Percentiles rank a stretch among this genome's conserved stretches.
phyloP scores from a whole-genome alignment of 2,113 vertebrate species.

The Periophthalmodon schlosseri region DNA sequence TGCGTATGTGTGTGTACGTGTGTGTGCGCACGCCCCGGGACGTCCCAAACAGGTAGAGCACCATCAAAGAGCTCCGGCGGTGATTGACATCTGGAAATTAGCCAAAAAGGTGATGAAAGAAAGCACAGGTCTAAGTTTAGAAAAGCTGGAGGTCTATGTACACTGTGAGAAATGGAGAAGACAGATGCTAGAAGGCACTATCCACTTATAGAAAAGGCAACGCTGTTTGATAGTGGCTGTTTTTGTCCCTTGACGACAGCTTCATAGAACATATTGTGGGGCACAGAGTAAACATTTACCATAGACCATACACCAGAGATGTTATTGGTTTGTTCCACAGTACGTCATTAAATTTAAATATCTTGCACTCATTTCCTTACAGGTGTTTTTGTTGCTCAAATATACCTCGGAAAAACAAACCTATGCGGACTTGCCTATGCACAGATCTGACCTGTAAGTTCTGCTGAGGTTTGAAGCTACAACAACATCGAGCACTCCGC shows the following conservation, averaged over 20 bases:
- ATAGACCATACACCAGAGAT: slow-evolving; percentile 14
- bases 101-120: neutral
- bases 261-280: slow-evolving; percentile 69
- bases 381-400: no score
- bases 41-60: neutral
- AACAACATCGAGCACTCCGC: no score
- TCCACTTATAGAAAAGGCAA: slow-evolving; percentile 9
- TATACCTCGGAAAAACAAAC: no score
- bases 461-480: no score
- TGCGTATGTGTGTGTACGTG: slow-evolving; percentile 1
- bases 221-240: slow-evolving; percentile 23
- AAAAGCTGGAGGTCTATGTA: neutral
- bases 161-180: slow-evolving; percentile 9
- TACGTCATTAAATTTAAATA: no score
- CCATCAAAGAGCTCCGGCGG: slow-evolving; percentile 9
- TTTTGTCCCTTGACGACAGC: slow-evolving; percentile 14
- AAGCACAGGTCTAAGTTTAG: slow-evolving; percentile 9
- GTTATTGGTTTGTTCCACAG: no score
- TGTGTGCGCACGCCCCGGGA: slow-evolving; percentile 4
- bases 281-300: no score
- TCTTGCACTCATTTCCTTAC: no score
- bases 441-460: no score
- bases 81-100: slow-evolving; percentile 15
- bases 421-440: no score
- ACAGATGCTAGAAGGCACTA: neutral